phyloP scores from a whole-genome alignment of 1,140 invertebrate genomes.

The Octopus bimaculoides region DNA sequence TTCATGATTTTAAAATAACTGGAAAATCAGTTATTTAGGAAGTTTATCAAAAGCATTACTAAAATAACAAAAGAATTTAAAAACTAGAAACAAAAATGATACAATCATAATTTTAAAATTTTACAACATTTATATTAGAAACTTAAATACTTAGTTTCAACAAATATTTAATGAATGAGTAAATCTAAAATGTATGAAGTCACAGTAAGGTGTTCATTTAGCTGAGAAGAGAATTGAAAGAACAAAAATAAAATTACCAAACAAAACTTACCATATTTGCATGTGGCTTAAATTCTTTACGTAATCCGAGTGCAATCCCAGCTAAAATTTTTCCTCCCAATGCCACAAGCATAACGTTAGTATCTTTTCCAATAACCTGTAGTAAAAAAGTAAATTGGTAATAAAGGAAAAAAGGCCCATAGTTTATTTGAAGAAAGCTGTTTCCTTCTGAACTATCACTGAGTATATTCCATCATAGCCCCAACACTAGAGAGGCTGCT shows the following conservation, averaged over 20 bases:
- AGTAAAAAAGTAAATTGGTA: conserved; percentile 15
- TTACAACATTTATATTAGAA: no score
- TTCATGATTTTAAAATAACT: no score
- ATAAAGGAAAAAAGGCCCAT: no score
- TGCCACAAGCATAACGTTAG: conserved; percentile 90
- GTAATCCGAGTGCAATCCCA: conserved; percentile 79
- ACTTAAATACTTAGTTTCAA: not conserved
- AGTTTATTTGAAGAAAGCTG: no score
- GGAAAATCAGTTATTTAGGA: no score
- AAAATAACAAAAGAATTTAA: not conserved
- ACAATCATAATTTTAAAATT: not conserved
- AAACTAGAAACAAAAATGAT: not conserved
- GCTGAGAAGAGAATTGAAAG: not conserved
- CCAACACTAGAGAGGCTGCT: no score
- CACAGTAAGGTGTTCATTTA: not conserved
- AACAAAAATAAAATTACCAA: not conserved
- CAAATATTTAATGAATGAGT: no score
- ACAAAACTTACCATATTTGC: conserved; percentile 58
- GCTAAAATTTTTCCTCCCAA: conserved; percentile 82
- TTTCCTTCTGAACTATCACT: no score
- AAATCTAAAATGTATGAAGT: not conserved
- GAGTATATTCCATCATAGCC: no score
- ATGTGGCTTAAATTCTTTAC: conserved; percentile 84
- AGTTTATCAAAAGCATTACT: no score
- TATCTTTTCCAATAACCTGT: conserved; percentile 78